phyloP scores from a whole-genome alignment of 2,888 invertebrate genomes.

The Drosophila mulleri region DNA sequence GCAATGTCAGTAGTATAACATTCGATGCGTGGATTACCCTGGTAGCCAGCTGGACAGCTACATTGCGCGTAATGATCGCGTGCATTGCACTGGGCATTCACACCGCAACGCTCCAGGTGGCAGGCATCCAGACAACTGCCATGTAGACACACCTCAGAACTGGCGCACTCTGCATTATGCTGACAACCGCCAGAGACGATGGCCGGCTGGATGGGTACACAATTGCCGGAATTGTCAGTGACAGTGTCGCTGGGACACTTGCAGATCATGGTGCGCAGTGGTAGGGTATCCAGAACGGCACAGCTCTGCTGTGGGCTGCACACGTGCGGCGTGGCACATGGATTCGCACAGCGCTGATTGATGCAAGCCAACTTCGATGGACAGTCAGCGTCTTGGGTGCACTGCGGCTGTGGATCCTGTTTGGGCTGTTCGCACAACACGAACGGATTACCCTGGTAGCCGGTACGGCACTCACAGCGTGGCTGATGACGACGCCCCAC shows the following conservation, averaged over 20 bases:
- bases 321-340: conserved; percentile 90
- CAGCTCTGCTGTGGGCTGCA: conserved; percentile 93
- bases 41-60: conserved; percentile 91
- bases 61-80: conserved; percentile 91
- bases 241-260: conserved; percentile 93
- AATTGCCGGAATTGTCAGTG: conserved; percentile 90
- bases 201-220: conserved; percentile 87
- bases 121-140: conserved; percentile 93
- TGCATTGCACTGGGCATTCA: conserved; percentile 93
- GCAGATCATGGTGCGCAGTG: conserved; percentile 93
- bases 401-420: conserved; percentile 86
- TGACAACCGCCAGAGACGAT: conserved; percentile 88
- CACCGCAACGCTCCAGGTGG: conserved; percentile 91
- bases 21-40: conserved; percentile 92
- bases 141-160: conserved; percentile 90
- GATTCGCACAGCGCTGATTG: conserved; percentile 90
- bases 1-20: conserved; percentile 86
- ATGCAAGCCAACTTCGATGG: conserved; percentile 91
- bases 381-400: conserved; percentile 91
- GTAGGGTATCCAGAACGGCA: conserved; percentile 91
- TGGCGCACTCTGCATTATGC: conserved; percentile 90
- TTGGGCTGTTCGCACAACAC: conserved; percentile 87
- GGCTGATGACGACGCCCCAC: conserved; percentile 91
- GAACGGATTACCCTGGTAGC: conserved; percentile 92
- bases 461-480: conserved; percentile 90